A percentile compares a stretch with the other conserved stretches of the same genome.
Conservation (phyloP, 2,113 vertebrate species). For the Gulo gulo region DNA sequence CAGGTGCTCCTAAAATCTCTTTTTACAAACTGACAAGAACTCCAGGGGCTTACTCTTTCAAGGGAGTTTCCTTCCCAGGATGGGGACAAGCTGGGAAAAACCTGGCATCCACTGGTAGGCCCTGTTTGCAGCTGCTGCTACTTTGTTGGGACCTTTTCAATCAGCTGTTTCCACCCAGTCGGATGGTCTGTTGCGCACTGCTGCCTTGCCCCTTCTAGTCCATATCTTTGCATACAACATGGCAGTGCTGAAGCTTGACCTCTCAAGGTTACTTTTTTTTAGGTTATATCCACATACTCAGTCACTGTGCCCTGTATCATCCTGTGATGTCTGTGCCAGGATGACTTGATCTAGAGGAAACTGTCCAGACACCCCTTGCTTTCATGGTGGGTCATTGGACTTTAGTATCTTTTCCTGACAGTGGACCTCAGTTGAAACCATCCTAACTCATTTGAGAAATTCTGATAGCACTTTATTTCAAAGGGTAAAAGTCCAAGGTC, state of each 20-base stretch:
- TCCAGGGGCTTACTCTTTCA: neutral
- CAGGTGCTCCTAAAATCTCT: neutral
- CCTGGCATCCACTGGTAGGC: neutral
- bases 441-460: constrained; percentile 12
- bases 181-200: rapidly evolving
- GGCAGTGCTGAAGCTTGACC: neutral
- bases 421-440: neutral
- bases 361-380: neutral
- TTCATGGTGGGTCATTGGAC: neutral
- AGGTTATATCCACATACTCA: neutral
- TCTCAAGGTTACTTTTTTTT: neutral
- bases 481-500: neutral
- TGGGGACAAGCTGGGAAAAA: neutral
- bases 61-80: neutral
- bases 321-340: neutral
- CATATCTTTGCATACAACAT: neutral
- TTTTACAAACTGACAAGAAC: neutral
- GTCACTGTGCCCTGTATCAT: neutral
- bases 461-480: neutral
- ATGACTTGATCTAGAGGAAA: neutral
- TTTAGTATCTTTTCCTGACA: neutral
- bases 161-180: neutral
- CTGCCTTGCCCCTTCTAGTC: neutral
- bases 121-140: neutral
- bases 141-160: neutral